A percentile compares a stretch with the other conserved stretches of the same genome.
Evolutionary conservation across 2,797 vertebrate genomes (phyloP).

Genomic region (Falco rusticolus): DNA sequence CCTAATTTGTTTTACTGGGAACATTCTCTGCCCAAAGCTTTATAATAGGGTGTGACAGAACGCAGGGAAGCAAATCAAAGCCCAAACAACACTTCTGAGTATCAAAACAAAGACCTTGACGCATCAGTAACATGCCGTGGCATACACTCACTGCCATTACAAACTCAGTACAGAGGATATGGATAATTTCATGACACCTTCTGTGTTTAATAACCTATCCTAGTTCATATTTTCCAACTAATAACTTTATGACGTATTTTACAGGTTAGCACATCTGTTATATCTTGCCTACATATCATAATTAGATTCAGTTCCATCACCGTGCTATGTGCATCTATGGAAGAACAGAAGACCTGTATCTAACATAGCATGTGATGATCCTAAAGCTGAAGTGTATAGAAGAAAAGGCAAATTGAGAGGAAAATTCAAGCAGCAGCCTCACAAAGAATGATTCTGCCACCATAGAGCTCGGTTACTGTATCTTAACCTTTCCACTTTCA

Average conservation of each 20-base stretch:
- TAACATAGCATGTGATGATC: neutral
- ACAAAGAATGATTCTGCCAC: slow-evolving; percentile 32
- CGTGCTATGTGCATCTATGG: neutral
- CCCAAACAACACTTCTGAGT: neutral
- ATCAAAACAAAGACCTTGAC: slow-evolving; percentile 17
- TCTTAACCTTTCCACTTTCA: slow-evolving; percentile 29
- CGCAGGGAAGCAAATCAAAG: slow-evolving; percentile 33
- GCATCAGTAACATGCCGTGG: neutral
- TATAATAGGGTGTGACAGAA: neutral
- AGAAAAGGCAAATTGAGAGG: slow-evolving; percentile 14
- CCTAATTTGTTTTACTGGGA: slow-evolving; percentile 18
- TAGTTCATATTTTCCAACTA: slow-evolving; percentile 20
- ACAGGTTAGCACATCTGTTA: neutral
- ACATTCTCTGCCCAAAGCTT: slow-evolving; percentile 2
- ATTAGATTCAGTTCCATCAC: neutral
- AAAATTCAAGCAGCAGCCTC: slow-evolving; percentile 3
- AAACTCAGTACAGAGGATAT: slow-evolving; percentile 32
- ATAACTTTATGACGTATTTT: slow-evolving; percentile 34
- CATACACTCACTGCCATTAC: neutral
- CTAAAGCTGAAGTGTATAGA: slow-evolving; percentile 29
- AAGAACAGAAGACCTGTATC: neutral
- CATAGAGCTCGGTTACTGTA: neutral
- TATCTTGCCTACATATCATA: neutral
- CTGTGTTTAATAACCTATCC: slow-evolving; percentile 12
- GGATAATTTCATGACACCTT: slow-evolving; percentile 15